phyloP scores from a whole-genome alignment of 2,888 invertebrate species.

The Andrena trimmerana region DNA sequence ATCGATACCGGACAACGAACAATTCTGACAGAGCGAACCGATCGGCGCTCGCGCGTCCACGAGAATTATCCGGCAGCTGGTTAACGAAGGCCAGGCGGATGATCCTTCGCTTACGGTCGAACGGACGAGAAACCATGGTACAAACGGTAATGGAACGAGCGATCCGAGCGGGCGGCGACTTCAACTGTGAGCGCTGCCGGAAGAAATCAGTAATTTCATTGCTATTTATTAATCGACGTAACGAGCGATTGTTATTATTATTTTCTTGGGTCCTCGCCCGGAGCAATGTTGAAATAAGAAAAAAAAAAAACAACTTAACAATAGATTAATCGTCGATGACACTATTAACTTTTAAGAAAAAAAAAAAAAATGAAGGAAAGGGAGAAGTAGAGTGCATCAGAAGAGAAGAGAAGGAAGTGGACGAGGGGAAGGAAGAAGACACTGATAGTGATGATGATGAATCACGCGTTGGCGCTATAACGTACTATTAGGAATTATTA shows the following conservation, averaged over 20 bases:
- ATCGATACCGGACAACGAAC: neutral
- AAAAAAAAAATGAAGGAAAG: conserved; percentile 6
- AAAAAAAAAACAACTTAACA: conserved; percentile 68
- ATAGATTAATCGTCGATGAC: conserved; percentile 73
- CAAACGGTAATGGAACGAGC: conserved; percentile 40
- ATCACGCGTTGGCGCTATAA: conserved; percentile 72
- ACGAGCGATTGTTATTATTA: conserved; percentile 66
- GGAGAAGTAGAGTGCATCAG: conserved; percentile 1
- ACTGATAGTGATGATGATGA: conserved; percentile 39
- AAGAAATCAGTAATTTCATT: conserved; percentile 71
- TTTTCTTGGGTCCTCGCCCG: conserved; percentile 75
- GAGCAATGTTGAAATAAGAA: conserved; percentile 73
- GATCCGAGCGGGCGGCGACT: conserved; percentile 59
- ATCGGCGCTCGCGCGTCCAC: neutral
- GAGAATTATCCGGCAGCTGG: neutral
- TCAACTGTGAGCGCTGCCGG: conserved; percentile 49
- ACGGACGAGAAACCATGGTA: conserved; percentile 40
- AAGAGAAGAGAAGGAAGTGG: neutral
- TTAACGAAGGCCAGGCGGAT: conserved; percentile 2
- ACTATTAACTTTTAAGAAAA: conserved; percentile 60
- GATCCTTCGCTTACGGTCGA: neutral
- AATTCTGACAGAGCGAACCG: conserved; percentile 15
- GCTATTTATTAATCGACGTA: conserved; percentile 74
- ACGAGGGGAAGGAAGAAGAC: conserved; percentile 2
- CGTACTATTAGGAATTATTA: conserved; percentile 79